phyloP scores from a whole-genome alignment of 1,140 invertebrate genomes.

The Helicoverpa armigera region DNA sequence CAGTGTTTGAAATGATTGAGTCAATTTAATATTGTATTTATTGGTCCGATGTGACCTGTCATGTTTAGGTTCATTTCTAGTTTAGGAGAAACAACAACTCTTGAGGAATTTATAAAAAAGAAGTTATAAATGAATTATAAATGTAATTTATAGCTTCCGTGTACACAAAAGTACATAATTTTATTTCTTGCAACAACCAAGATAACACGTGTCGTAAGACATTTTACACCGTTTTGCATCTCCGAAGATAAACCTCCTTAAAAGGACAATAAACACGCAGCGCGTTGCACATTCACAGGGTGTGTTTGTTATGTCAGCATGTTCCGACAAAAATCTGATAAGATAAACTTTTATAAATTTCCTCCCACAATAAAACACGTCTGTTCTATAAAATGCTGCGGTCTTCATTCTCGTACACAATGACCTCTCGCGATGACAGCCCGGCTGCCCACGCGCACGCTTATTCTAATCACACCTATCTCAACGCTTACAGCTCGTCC shows the following conservation, averaged over 20 bases:
- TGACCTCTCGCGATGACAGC: constrained; percentile 80
- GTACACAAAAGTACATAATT: background rate
- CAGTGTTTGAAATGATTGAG: constrained; percentile 38
- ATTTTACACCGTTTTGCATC: constrained; percentile 29
- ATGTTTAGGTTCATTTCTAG: constrained; percentile 15
- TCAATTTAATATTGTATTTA: constrained; percentile 43
- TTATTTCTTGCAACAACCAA: constrained; percentile 9
- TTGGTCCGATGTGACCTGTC: constrained; percentile 16
- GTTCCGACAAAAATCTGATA: background rate
- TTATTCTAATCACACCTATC: constrained; percentile 81
- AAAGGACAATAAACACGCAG: constrained; percentile 34
- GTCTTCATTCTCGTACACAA: constrained; percentile 70
- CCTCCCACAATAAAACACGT: constrained; percentile 38
- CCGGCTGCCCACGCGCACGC: constrained; percentile 77
- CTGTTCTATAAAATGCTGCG: constrained; percentile 58
- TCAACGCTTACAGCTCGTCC: constrained; percentile 62
- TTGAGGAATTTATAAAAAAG: too few relatives aligned
- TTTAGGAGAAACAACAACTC: background rate
- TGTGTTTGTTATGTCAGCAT: constrained; percentile 35
- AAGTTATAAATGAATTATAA: background rate
- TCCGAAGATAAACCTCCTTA: constrained; percentile 39
- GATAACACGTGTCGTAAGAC: constrained; percentile 28
- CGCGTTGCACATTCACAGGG: constrained; percentile 43
- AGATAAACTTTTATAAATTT: constrained; percentile 29
- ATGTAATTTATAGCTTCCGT: constrained; percentile 17